Evolutionary conservation across 1,140 invertebrate genomes (phyloP).

Genomic region (Nylanderia fulva): DNA sequence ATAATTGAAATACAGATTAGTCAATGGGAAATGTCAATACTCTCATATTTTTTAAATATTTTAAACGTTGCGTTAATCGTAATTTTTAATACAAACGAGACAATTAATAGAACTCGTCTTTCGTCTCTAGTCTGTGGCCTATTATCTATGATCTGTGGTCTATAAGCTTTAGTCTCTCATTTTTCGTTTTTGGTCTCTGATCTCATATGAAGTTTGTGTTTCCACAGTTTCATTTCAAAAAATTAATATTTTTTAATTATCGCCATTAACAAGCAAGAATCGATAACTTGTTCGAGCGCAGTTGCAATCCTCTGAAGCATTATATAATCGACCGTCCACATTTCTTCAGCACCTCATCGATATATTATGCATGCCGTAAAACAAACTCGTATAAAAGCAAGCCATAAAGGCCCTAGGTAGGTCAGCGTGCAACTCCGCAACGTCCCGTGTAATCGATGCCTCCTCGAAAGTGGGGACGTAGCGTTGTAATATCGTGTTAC

Average conservation of each 20-base stretch:
- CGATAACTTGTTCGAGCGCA: conserved; percentile 52
- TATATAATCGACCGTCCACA: conserved; percentile 18
- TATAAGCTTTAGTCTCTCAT: too few relatives aligned
- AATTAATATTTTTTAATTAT: too few relatives aligned
- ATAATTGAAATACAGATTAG: background rate
- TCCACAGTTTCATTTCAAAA: too few relatives aligned
- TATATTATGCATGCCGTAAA: conserved; percentile 59
- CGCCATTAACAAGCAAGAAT: conserved; percentile 23
- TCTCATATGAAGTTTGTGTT: too few relatives aligned
- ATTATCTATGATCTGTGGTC: too few relatives aligned
- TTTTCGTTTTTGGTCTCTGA: too few relatives aligned
- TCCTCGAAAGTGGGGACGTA: conserved; percentile 13
- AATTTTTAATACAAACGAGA: too few relatives aligned
- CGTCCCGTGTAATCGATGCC: conserved; percentile 54
- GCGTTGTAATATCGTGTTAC: conserved; percentile 30
- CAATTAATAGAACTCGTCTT: too few relatives aligned
- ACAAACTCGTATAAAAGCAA: conserved; percentile 49
- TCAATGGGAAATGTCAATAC: background rate
- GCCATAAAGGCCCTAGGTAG: conserved; percentile 41
- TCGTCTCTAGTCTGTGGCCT: too few relatives aligned
- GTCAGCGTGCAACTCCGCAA: conserved; percentile 53
- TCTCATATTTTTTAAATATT: conserved; percentile 1
- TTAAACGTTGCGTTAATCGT: background rate
- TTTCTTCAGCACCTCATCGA: conserved; percentile 46
- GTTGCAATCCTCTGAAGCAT: conserved; percentile 50